Percentiles rank a stretch among this genome's conserved stretches.
These are phyloP conservation scores for Coleophora deauratella DNA, from an alignment of 2,888 invertebrate genomes.

Conservation along the genomic window DNA sequence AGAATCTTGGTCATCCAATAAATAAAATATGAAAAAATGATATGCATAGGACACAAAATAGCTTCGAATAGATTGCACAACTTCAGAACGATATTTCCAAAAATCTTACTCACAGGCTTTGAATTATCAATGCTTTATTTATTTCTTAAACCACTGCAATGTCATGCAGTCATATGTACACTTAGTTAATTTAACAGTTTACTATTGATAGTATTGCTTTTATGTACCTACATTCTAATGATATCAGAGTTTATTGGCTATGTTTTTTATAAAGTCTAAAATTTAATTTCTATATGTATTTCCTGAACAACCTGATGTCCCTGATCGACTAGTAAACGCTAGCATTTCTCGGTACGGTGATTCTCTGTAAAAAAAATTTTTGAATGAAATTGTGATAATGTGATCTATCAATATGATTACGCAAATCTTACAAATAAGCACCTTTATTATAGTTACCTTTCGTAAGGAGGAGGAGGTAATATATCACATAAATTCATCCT, in stretches of 20 bases:
- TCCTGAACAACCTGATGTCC: constrained; percentile 64
- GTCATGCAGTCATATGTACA: no score
- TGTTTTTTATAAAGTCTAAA: constrained; percentile 9
- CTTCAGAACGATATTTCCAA: no score
- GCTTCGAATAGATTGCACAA: no score
- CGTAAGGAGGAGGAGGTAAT: constrained; percentile 62
- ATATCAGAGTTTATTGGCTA: constrained; percentile 38
- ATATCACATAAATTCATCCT: constrained; percentile 68
- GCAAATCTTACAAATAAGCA: not conserved
- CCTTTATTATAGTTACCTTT: constrained; percentile 37
- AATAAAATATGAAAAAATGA: no score
- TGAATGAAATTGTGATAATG: not conserved
- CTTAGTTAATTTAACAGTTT: constrained; percentile 44
- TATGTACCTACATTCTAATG: constrained; percentile 32
- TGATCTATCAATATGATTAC: not conserved
- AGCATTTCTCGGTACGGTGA: constrained; percentile 59
- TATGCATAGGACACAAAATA: no score
- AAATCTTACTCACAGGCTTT: no score
- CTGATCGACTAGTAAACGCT: constrained; percentile 57
- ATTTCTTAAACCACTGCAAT: no score
- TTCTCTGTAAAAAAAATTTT: constrained; percentile 49
- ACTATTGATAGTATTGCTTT: constrained; percentile 62
- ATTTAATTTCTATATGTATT: constrained; percentile 61
- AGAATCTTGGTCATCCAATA: no score
- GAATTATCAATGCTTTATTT: no score